Base-by-base conservation (phyloP, 1,140 invertebrate species). In the Aethina tumida region DNA sequence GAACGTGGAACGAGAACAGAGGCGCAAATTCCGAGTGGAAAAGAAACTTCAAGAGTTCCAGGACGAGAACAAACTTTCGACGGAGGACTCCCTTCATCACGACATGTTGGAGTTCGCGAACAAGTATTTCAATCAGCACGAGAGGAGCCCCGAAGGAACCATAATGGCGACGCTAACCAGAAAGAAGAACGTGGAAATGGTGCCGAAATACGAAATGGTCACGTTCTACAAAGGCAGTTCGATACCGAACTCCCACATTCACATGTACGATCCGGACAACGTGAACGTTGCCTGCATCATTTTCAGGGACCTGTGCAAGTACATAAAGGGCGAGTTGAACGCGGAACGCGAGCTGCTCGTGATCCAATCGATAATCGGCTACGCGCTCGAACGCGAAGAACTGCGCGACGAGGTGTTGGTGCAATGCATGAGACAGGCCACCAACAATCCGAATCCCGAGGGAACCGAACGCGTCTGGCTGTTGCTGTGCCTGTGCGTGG, bases 181-280 rank as follows among this genome's bases (percentile, higher is more conserved):
- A 50, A 87, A 86, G 59, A 64, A 74, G 14, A 77, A 75, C 20
- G 70, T 77, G 44, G 87, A 92, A 57, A 68, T 81, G 33, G 70
- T 93, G 17, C 81, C 84, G 0, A 92, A 93, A 55, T 83, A 87
- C 52, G 90, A 96, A 60, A 94, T 97, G 88, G 77, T 95, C 1
- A 81, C 77, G 0, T 95, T 82, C 63, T 86, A 85, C 47, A 88
- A 90, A 59, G 81, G 77, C 16, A 84, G 80, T 34, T 77, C 79
- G 24, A 96, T 97, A 51, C 85, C 90, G 1, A 93, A 85, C 38
- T 95, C 91, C 0, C 91, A 96, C 63, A 84, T 95, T 55, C 88
- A 93, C 53, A 78, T 97, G 68, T 92, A 92, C 61, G 92, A 96
- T 67, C 87, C 90, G 1, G 91, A 96, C 52, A 95, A 95, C 58